These are phyloP conservation scores for Brachyptera risi DNA, from an alignment of 2,888 invertebrate species.

Conservation along the genomic window DNA sequence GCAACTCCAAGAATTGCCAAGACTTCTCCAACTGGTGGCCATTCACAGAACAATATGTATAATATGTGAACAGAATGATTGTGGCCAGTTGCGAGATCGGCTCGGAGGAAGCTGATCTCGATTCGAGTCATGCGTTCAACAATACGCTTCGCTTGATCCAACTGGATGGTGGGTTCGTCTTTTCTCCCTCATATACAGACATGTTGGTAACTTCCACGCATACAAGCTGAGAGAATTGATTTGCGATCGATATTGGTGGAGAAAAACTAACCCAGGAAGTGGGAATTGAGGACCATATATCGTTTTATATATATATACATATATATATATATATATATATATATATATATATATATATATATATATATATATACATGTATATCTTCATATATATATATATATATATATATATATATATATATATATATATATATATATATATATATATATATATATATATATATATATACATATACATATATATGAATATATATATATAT, in stretches of 20 bases:
- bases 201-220: neutral
- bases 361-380: no score
- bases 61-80: conserved; percentile 9
- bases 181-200: conserved; percentile 4
- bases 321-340: no score
- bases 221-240: conserved; percentile 12
- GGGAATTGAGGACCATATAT: no score
- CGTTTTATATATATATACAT: no score
- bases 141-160: conserved; percentile 16
- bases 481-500: no score
- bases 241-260: neutral
- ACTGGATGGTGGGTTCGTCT: neutral
- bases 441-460: no score
- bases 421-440: no score
- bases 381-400: no score
- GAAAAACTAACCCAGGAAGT: neutral
- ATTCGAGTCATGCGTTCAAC: conserved; percentile 15
- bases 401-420: no score
- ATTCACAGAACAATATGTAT: conserved; percentile 8
- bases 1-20: no score
- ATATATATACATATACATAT: no score
- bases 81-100: neutral
- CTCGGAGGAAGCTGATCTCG: neutral
- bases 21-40: neutral
- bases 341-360: no score